A percentile compares a stretch with the other conserved stretches of the same genome.
These are phyloP conservation scores for Drosophila hydei DNA, from an alignment of 1,140 invertebrate species.

Conservation along the genomic window DNA sequence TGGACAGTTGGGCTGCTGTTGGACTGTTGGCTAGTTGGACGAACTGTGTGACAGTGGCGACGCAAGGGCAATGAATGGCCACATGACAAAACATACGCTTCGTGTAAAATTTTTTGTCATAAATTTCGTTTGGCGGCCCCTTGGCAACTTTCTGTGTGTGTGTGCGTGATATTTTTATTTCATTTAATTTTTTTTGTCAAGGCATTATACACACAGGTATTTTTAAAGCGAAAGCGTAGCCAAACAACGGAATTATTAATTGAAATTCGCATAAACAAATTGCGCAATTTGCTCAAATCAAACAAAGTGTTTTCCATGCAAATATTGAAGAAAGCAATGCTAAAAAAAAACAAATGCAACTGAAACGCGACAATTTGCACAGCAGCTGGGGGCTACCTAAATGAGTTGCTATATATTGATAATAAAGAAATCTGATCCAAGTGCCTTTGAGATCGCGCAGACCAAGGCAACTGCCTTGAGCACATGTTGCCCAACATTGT, in stretches of 20 bases:
- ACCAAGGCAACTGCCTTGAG: too few relatives aligned
- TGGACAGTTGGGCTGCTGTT: conserved; percentile 10
- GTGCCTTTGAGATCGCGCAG: too few relatives aligned
- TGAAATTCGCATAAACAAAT: conserved; percentile 44
- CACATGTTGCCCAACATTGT: too few relatives aligned
- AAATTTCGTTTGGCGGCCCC: conserved; percentile 68
- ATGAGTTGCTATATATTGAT: too few relatives aligned
- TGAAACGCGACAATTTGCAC: too few relatives aligned
- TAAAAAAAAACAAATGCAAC: conserved; percentile 4
- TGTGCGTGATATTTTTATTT: conserved; percentile 20
- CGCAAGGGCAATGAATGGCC: conserved; percentile 67
- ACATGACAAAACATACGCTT: conserved; percentile 79
- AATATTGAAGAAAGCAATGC: conserved; percentile 6
- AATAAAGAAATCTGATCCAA: too few relatives aligned
- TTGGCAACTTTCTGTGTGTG: conserved; percentile 22
- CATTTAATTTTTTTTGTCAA: not conserved
- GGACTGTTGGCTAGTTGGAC: not conserved
- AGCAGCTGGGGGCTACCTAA: too few relatives aligned
- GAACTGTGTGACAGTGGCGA: conserved; percentile 43
- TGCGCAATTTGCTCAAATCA: conserved; percentile 41
- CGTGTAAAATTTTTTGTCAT: conserved; percentile 72
- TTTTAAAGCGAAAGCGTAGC: conserved; percentile 20
- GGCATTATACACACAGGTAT: conserved; percentile 3
- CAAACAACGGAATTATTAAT: conserved; percentile 41
- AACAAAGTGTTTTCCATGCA: conserved; percentile 5